Base-by-base conservation (phyloP, 2,113 vertebrate species). In the Phrynocephalus versicolor region DNA sequence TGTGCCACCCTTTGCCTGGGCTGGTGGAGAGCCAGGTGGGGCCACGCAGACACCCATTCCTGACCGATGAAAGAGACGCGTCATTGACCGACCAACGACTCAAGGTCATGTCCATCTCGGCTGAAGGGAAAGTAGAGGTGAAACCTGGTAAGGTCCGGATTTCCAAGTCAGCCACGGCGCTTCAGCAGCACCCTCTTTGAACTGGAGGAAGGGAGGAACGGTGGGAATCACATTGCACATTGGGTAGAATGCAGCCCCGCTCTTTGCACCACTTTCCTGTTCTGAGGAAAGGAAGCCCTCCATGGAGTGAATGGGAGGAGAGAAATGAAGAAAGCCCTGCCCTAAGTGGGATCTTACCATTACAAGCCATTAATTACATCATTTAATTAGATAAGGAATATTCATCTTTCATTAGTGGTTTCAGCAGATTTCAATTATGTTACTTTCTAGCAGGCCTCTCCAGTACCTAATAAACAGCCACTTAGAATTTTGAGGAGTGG, bases 401-500 rank as follows among this genome's bases (percentile, higher is more conserved):
- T 94, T 95, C 95, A 84, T 88, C 84, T 91, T 88, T 90, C 94
- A 79, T 93, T 88, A 92, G 95, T 83, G 92, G 90, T 51, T 69
- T 90, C 77, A 88, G 92, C 89, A 88, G 88, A 94, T 94, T 93
- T 92, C 94, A 91, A 93, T 94, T 92, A 92, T 87, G 93, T 69
- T 93, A 79, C 93, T 86, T 33, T 93, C 92, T 93, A 90, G 91
- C 90, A 92, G 88, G 86, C 88, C 39, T 76, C 87, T 79, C 79
- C 82, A 92, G 51, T 92, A 76, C 90, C 90, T 95, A 95, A 95
- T 94, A 95, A 96, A 96, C 94, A 96, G 82, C 95, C 94, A 95
- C 95, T 96, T 95, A 82, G 96, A 96, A 96, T 96, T 93, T 94
- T 95, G 92, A 93, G 92, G 95, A 97, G 96, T 96, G 94, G 95